These are phyloP conservation scores for Brachymystax lenok DNA, from an alignment of 2,797 vertebrate genomes.

Conservation along the genomic window DNA sequence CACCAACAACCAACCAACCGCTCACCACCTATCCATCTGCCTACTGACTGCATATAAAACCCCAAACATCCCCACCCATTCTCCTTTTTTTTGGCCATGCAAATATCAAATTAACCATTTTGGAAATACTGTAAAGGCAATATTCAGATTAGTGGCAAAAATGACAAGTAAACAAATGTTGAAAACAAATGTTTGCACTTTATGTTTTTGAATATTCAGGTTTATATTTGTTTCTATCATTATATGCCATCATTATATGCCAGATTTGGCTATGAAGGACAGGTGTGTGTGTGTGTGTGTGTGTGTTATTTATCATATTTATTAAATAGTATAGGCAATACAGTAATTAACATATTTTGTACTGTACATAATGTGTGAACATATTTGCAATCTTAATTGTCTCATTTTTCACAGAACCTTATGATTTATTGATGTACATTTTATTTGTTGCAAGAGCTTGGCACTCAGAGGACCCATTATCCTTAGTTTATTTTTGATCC, in stretches of 20 bases:
- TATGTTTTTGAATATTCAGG: background rate
- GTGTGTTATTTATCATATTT: slow-evolving; percentile 4
- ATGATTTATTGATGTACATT: slow-evolving; percentile 3
- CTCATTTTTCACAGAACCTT: slow-evolving; percentile 7
- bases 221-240: background rate
- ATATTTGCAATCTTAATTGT: background rate
- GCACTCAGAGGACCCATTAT: background rate
- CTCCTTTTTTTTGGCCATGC: background rate
- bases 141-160: background rate
- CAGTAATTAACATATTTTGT: background rate
- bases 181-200: background rate
- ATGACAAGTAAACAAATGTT: background rate
- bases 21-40: too few relatives aligned
- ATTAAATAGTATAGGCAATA: background rate
- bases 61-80: background rate
- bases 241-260: background rate
- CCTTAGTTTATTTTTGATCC: background rate
- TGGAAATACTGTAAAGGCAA: background rate
- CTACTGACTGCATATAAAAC: background rate
- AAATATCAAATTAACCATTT: background rate
- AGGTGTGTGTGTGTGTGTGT: background rate
- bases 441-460: slow-evolving; percentile 1
- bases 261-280: background rate
- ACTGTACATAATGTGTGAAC: background rate
- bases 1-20: too few relatives aligned